Evolutionary conservation across 1,140 invertebrate genomes (phyloP).

Genomic region (Caenorhabditis inopinata): DNA sequence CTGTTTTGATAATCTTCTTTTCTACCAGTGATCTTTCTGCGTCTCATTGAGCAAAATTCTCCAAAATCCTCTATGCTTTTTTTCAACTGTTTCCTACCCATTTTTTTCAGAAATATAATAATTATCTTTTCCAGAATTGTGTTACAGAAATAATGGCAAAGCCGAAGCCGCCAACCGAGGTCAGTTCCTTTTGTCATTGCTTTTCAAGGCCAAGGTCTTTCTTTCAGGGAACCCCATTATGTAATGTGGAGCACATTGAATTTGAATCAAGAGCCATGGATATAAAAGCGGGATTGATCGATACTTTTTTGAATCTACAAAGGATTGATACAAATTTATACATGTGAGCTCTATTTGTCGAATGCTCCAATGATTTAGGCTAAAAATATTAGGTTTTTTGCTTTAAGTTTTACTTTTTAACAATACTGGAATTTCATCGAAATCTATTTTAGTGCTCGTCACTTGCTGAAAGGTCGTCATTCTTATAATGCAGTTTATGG

Average conservation of each 20-base stretch:
- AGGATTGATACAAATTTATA: conserved; percentile 48
- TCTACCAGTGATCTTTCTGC: too few species aligned
- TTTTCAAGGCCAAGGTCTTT: neutral
- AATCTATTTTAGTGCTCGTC: conserved; percentile 32
- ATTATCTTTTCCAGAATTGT: neutral
- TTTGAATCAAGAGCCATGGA: conserved; percentile 37
- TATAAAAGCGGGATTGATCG: conserved; percentile 37
- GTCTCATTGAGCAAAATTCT: too few species aligned
- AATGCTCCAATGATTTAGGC: too few species aligned
- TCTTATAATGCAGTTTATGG: conserved; percentile 48
- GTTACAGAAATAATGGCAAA: neutral
- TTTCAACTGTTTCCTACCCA: too few species aligned
- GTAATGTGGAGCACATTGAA: conserved; percentile 33
- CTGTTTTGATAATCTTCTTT: too few species aligned
- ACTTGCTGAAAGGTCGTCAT: conserved; percentile 41
- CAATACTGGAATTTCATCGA: too few species aligned
- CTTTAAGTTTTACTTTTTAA: too few species aligned
- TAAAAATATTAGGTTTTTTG: too few species aligned
- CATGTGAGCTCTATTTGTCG: too few species aligned
- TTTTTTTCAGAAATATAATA: too few species aligned
- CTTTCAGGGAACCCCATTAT: conserved; percentile 13
- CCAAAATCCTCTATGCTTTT: too few species aligned
- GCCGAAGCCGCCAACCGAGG: conserved; percentile 13
- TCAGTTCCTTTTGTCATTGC: neutral
- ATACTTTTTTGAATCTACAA: conserved; percentile 45